Base-by-base conservation (phyloP, 2,113 vertebrate genomes). In the Archilochus colubris region DNA sequence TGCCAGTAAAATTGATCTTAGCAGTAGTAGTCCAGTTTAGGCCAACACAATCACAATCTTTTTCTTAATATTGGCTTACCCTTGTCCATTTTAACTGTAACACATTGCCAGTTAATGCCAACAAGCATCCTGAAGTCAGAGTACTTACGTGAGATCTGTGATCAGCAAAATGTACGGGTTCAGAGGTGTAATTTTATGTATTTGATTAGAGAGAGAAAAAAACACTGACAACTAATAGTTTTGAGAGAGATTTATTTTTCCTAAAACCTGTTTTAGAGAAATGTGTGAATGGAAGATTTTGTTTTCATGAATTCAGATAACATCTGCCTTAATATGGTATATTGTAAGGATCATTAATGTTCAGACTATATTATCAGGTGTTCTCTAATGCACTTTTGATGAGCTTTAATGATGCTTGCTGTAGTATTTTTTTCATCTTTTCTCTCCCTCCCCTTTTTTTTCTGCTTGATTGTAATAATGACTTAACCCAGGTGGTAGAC, bases 401-500 rank as follows among this genome's bases (percentile, higher is more conserved):
- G 95, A 97, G 95, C 91, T 96, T 91, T 97, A 97, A 97, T 97
- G 95, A 97, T 97, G 94, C 95, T 96, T 96, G 93, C 92, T 96
- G 91, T 96, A 93, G 89, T 94, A 85, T 91, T 97, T 96, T 96
- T 90, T 96, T 96, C 73, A 75, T 86, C 80, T 95, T 80, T 89
- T 55, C 27, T 82, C 87, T 87, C 84, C 58, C 73, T 62, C 61
- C 43, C 43, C 25, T 77, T 70, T 90, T 76, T 88, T 79, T 93
- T 61, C 92, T 93, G 72, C 96, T 89, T 95, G 74, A 58, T 95
- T 96, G 94, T 96, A 93, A 94, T 97, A 97, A 97, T 98, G 94
- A 97, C 92, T 97, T 96, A 97, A 97, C 97, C 97, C 97, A 98
- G 97, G 97, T 98, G 98, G 97, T 95, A 93, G 82, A 94, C 94